Conservation (phyloP, 2,797 vertebrate species). For the Pristis pectinata region DNA sequence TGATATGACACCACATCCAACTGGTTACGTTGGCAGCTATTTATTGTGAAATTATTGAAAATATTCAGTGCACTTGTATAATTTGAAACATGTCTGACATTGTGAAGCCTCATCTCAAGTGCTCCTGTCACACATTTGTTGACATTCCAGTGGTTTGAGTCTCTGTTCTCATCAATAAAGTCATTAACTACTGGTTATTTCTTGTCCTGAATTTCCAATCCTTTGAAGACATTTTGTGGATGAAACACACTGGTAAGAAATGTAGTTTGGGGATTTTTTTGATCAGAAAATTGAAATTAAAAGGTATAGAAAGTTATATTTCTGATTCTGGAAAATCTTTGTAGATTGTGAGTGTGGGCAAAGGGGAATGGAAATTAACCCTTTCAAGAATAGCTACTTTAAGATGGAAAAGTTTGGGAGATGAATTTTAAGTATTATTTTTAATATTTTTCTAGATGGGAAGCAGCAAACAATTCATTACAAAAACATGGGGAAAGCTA, state of each 20-base stretch:
- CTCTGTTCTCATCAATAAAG: neutral
- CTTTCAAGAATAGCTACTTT: neutral
- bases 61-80: neutral
- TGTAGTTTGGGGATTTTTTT: neutral
- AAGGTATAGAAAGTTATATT: neutral
- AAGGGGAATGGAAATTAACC: neutral
- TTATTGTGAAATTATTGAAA: neutral
- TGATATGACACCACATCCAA: neutral
- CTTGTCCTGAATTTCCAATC: neutral
- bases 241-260: neutral
- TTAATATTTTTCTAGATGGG: conserved; percentile 52
- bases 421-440: conserved; percentile 43
- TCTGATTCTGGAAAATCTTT: neutral
- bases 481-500: conserved; percentile 59
- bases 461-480: conserved; percentile 58
- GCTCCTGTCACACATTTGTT: neutral
- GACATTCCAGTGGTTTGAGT: neutral
- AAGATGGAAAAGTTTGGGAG: conserved; percentile 40
- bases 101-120: neutral
- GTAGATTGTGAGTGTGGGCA: neutral
- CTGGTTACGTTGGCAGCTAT: neutral
- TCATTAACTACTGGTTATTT: neutral
- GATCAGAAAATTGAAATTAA: neutral
- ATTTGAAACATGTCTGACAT: neutral
- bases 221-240: neutral